Conservation (phyloP, 1,140 invertebrate species). For the Wiebesia pumilae region DNA sequence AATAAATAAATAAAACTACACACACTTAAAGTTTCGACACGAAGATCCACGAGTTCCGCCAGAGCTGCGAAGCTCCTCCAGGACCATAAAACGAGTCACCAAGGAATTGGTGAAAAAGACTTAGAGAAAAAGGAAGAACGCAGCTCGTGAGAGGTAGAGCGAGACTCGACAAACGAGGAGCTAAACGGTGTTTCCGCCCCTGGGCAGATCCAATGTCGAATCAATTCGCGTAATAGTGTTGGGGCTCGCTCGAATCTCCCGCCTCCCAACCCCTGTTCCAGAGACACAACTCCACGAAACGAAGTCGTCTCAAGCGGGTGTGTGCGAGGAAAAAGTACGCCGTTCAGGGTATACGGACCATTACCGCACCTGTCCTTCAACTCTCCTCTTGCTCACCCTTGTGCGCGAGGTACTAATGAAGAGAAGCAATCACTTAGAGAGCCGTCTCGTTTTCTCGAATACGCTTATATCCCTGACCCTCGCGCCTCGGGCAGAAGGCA, state of each 20-base stretch:
- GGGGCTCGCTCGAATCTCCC: constrained; percentile 47
- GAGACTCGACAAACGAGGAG: constrained; percentile 64
- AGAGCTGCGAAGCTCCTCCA: neutral
- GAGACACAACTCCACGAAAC: neutral
- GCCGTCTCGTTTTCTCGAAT: constrained; percentile 36
- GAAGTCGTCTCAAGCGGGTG: neutral
- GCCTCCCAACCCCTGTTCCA: neutral
- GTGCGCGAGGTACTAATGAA: constrained; percentile 61
- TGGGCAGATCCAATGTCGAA: constrained; percentile 63
- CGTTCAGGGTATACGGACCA: constrained; percentile 63
- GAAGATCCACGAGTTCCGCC: neutral
- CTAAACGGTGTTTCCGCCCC: constrained; percentile 66
- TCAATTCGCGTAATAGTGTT: constrained; percentile 71
- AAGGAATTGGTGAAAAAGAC: constrained; percentile 1
- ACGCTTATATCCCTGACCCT: neutral
- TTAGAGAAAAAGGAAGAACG: constrained; percentile 1
- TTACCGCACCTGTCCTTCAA: constrained; percentile 71
- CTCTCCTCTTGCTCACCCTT: constrained; percentile 35
- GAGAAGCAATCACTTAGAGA: constrained; percentile 72
- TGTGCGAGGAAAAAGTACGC: constrained; percentile 17
- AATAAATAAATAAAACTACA: neutral
- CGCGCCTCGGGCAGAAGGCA: neutral
- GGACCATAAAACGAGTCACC: constrained; percentile 7
- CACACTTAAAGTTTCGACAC: constrained; percentile 19
- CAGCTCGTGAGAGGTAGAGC: constrained; percentile 30